These are phyloP conservation scores for Haliclystus octoradiatus DNA, from an alignment of 30 jellyfish, hydroid and myxozoan species.

Conservation along the genomic window DNA sequence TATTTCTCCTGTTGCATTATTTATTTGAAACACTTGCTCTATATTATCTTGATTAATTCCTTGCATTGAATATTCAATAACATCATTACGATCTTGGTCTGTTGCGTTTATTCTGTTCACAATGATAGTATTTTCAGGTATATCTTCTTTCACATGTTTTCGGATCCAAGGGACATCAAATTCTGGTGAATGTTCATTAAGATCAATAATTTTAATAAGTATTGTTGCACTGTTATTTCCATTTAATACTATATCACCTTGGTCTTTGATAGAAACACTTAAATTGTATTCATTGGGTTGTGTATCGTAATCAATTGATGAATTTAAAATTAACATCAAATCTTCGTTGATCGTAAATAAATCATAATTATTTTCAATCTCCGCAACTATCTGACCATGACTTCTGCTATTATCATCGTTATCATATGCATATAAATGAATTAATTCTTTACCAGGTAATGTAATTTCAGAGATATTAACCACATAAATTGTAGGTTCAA, in stretches of 20 bases:
- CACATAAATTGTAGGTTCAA: not conserved
- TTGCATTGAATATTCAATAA: not conserved
- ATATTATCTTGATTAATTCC: too few species aligned
- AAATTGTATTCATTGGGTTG: not conserved
- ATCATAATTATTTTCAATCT: too few species aligned
- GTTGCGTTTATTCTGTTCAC: not conserved
- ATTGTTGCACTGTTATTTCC: not conserved
- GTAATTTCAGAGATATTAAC: not conserved
- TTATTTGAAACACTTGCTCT: not conserved
- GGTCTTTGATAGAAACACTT: not conserved
- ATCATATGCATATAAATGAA: not conserved
- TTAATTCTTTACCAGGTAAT: not conserved
- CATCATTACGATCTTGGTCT: not conserved
- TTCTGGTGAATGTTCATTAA: not conserved
- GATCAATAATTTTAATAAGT: not conserved
- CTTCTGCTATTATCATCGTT: not conserved
- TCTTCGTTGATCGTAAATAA: not conserved
- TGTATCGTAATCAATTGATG: not conserved
- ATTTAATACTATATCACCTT: not conserved
- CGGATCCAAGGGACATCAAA: not conserved
- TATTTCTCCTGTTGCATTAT: not conserved
- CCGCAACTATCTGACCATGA: too few species aligned
- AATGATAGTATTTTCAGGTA: not conserved
- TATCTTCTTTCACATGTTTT: not conserved
- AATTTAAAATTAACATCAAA: too few species aligned